Conservation (phyloP, 2,888 invertebrate species). For the Coenonympha arcania region DNA sequence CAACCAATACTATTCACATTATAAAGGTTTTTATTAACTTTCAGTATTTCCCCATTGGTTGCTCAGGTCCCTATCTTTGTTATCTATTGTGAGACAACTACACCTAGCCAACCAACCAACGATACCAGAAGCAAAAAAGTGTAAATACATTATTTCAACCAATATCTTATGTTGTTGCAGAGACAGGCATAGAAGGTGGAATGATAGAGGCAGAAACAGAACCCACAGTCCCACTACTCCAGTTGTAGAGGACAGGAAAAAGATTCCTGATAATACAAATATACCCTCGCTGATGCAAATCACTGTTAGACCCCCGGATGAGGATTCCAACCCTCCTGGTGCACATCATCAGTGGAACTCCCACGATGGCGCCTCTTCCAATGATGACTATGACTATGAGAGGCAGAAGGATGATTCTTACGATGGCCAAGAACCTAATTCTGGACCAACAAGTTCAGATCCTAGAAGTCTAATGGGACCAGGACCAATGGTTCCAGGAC, state of each 20-base stretch:
- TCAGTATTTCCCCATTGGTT: too few relatives aligned
- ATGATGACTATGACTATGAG: conserved; percentile 42
- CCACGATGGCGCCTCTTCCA: conserved; percentile 32
- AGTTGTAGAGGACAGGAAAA: conserved; percentile 48
- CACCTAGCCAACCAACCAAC: too few relatives aligned
- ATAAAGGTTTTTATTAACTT: too few relatives aligned
- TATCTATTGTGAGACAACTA: too few relatives aligned
- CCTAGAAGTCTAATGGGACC: conserved; percentile 35
- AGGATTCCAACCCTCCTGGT: conserved; percentile 39
- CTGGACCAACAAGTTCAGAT: conserved; percentile 19
- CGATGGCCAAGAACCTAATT: conserved; percentile 23
- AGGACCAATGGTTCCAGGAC: conserved; percentile 36
- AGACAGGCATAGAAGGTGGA: conserved; percentile 54
- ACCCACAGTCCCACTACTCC: conserved; percentile 50
- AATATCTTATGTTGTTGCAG: conserved; percentile 41
- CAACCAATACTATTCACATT: not conserved
- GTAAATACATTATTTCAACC: too few relatives aligned
- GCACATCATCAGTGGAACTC: conserved; percentile 44
- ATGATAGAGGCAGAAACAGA: conserved; percentile 46
- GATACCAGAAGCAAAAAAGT: too few relatives aligned
- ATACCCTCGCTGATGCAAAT: conserved; percentile 61
- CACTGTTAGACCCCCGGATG: conserved; percentile 48
- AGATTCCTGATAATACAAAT: conserved; percentile 37
- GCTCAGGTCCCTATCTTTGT: too few relatives aligned
- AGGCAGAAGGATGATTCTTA: conserved; percentile 29